Base-by-base conservation (phyloP, 2,888 invertebrate species). In the Tholera decimalis region DNA sequence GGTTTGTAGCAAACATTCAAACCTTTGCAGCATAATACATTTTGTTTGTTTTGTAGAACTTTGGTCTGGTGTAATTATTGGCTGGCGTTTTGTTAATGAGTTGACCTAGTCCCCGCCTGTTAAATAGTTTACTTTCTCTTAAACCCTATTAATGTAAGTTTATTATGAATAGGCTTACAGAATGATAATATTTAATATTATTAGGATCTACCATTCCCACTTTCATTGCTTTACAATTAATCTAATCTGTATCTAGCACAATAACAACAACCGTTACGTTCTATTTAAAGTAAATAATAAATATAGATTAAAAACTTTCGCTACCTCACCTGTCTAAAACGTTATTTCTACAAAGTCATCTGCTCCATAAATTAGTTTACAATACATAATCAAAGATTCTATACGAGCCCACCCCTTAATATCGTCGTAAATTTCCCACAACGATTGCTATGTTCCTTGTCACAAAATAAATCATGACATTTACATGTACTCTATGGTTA, bases 361-460 rank as follows among this genome's bases (percentile, higher is more conserved):
- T 83, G 82, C 80, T 80, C 61, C 77, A 84, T 87, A 86, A 85
- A 83, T 85, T 80, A 83, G 83, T 83, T 75, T 80, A 86, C 85
- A 88, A 89, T 89, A 88, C 84, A 84, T 85, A 90, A 89, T 90
- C 89, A 89, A 85, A 86, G 77, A 81, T 80, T 81, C 82, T 85
- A 87, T 83, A 80, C 64, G 65, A 54, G 72, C 88, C 90, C 90
- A 91, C 92, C 93, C 93, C 90, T 93, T 82, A 83, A 88, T 86
- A 81, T 85, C 85, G 80, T 92, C 94, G 91, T 94, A 94, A 94
- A 95, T 93, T 93, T 95, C 94, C 93, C 95, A 94, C 93, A 93
- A 90, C 84, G 82, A 81, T 82, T 80, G 85, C 83, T 86, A 83
- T 88, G 85, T 92, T 93, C 92, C 93, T 92, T 93, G 93, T 93